Evolutionary conservation across 2,797 vertebrate species (phyloP), one percentile per base, ranked within the genome.

Genomic region (Podargus strigoides): DNA sequence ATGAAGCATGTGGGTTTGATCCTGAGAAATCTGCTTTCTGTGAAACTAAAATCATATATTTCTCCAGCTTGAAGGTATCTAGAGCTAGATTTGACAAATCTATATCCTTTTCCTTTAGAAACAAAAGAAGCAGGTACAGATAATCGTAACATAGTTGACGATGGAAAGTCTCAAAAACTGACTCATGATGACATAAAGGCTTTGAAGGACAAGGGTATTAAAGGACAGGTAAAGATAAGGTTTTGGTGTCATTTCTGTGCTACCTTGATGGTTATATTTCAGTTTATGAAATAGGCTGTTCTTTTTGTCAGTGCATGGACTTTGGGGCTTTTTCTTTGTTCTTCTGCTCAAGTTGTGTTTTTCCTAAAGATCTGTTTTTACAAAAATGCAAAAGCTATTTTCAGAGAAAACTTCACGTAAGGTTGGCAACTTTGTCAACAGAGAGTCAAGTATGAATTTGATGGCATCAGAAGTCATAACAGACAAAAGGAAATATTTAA

Each of bases 81-180:
- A 60, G 85, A 91, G 60, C 15, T 81, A 85, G 92, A 52, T 86
- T 88, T 91, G 90, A 97, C 93, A 94, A 89, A 60, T 93, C 63
- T 92, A 3, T 97, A 56, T 97, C 90, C 86, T 94, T 97, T 97
- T 93, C 95, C 91, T 96, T 82, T 90, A 99, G 99, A 99, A 95
- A 96, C 98, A 81, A 99, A 98, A 95, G 98, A 99, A 98, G 98
- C 99, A 4, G 99, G 99, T 63, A 98, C 98, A 90, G 99, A 99
- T 98, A 99, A 99, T 98, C 98, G 99, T 93, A 99, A 99, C 97
- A 99, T 99, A 90, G 94, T 99, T 64, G 99, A 99, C 80, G 99
- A 99, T 97, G 99, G 99, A 36, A 99, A 98, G 96, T 99, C 99
- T 55, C 99, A 99, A 96, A 99, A 99, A 97, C 98, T 99, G 80